Evolutionary conservation across 2,888 invertebrate species (phyloP).

Genomic region (Laothoe populi): DNA sequence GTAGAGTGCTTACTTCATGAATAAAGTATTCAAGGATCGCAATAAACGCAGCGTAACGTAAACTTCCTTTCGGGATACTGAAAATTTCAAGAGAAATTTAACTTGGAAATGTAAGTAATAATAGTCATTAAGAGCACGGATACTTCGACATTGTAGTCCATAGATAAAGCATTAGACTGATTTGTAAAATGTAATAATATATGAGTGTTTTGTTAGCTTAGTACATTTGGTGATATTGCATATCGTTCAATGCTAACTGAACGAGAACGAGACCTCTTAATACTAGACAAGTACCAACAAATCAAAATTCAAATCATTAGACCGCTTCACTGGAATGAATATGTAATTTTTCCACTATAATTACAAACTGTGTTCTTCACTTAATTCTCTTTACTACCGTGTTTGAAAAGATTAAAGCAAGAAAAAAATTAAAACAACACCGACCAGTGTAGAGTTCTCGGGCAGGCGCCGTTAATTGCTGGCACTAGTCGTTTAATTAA

Average conservation of each 20-base stretch:
- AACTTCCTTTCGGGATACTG: conserved; percentile 36
- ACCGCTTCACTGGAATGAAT: background rate
- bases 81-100: conserved; percentile 37
- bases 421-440: conserved; percentile 33
- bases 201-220: background rate
- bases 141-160: background rate
- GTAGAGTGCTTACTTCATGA: conserved; percentile 42
- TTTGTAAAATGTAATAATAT: background rate
- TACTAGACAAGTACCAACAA: background rate
- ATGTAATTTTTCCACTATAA: background rate
- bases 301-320: background rate
- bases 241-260: background rate
- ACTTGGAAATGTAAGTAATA: conserved; percentile 25
- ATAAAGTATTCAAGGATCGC: conserved; percentile 46
- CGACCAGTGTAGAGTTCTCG: conserved; percentile 33
- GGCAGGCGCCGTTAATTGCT: conserved; percentile 36
- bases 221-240: background rate
- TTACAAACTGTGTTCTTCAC: background rate
- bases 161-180: background rate
- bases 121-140: conserved; percentile 8
- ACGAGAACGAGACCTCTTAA: background rate
- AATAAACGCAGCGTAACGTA: conserved; percentile 39
- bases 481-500: conserved; percentile 39
- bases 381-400: background rate
- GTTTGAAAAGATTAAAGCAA: conserved; percentile 24